A percentile compares a stretch with the other conserved stretches of the same genome.
Evolutionary conservation across 1,140 invertebrate species (phyloP).

Genomic region (Colletes latitarsis): DNA sequence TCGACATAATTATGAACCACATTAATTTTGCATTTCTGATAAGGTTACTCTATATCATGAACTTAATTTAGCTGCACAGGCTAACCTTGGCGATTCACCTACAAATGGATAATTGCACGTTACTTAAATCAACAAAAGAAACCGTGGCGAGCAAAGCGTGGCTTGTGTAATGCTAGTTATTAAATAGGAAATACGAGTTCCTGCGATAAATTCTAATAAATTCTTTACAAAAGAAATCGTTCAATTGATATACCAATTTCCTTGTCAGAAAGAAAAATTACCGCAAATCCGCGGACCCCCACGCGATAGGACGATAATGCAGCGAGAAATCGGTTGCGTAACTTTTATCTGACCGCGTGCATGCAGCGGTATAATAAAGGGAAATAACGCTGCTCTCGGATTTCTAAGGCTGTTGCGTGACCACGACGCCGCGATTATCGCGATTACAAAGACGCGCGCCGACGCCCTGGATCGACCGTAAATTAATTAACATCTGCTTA

Average conservation of each 20-base stretch:
- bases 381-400: constrained; percentile 37
- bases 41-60: too few relatives aligned
- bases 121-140: too few relatives aligned
- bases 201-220: too few relatives aligned
- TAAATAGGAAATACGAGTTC: too few relatives aligned
- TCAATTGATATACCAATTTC: not conserved
- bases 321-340: constrained; percentile 69
- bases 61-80: too few relatives aligned
- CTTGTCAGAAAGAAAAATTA: not conserved
- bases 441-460: constrained; percentile 39
- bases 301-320: constrained; percentile 67
- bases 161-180: too few relatives aligned
- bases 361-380: constrained; percentile 41
- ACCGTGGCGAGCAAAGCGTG: too few relatives aligned
- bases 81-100: too few relatives aligned
- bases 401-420: constrained; percentile 64
- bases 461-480: constrained; percentile 20
- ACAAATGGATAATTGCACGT: too few relatives aligned
- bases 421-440: constrained; percentile 63
- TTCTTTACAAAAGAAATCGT: not conserved
- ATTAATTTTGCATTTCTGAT: too few relatives aligned
- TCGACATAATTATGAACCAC: too few relatives aligned
- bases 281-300: constrained; percentile 13
- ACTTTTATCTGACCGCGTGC: constrained; percentile 32
- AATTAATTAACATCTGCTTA: constrained; percentile 51